These are phyloP conservation scores for Cybosia mesomella DNA, from an alignment of 2,888 invertebrate species.

Conservation along the genomic window DNA sequence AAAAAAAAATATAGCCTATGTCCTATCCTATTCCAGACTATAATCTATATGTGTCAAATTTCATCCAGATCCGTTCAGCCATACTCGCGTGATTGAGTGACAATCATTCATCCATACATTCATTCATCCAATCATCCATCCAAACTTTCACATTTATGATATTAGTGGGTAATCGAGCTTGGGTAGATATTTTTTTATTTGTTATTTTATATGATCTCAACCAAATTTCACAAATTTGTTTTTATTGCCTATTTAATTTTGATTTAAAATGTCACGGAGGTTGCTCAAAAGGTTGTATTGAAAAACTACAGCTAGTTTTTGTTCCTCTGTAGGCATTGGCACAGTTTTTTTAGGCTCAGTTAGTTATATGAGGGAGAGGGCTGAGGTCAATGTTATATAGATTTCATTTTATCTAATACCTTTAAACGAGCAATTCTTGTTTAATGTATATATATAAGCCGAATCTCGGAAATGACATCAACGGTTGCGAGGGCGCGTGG, in stretches of 20 bases:
- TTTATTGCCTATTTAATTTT: constrained; percentile 3
- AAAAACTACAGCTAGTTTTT: constrained; percentile 33
- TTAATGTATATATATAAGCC: too few relatives aligned
- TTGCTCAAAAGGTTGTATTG: constrained; percentile 31
- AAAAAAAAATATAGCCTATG: too few relatives aligned
- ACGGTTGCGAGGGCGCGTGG: too few relatives aligned
- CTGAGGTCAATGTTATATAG: constrained; percentile 64
- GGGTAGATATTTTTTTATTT: not conserved
- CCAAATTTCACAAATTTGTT: not conserved
- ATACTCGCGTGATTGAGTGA: too few relatives aligned
- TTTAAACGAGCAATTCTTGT: too few relatives aligned
- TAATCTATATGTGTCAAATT: too few relatives aligned
- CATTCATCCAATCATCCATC: too few relatives aligned
- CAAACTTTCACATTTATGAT: too few relatives aligned
- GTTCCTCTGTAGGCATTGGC: constrained; percentile 63
- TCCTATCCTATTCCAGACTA: too few relatives aligned
- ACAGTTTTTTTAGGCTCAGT: constrained; percentile 59
- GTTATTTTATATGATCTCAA: not conserved
- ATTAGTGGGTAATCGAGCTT: not conserved
- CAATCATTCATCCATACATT: too few relatives aligned
- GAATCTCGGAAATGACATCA: too few relatives aligned
- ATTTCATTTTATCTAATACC: constrained; percentile 47
- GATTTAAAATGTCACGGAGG: constrained; percentile 14
- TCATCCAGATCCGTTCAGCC: too few relatives aligned
- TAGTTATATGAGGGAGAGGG: constrained; percentile 53